Evolutionary conservation across 2,113 vertebrate species (phyloP).

Genomic region (Tetrao urogallus): DNA sequence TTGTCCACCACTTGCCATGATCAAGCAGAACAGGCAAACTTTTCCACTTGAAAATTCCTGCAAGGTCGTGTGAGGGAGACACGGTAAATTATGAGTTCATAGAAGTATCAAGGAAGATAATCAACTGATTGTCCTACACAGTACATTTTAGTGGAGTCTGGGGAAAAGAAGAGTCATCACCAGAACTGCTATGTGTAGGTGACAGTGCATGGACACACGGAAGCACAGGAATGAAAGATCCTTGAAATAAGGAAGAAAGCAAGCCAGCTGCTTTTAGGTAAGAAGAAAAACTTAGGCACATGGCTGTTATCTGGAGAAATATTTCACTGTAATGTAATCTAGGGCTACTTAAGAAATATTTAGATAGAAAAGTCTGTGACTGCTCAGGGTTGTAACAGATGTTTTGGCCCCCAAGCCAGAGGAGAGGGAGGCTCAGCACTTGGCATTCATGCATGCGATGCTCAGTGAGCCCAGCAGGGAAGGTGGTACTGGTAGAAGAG

Average conservation of each 20-base stretch:
- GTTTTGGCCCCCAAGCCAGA: neutral
- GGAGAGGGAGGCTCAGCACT: neutral
- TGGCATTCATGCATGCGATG: neutral
- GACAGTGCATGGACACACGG: neutral
- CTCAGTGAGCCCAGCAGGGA: neutral
- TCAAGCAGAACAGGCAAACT: neutral
- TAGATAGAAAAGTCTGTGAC: neutral
- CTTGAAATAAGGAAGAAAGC: neutral
- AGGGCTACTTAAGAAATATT: neutral
- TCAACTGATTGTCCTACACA: neutral
- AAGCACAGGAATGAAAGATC: neutral
- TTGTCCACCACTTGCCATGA: neutral
- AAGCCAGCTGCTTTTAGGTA: neutral
- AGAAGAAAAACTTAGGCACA: accelerated
- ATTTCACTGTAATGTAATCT: neutral
- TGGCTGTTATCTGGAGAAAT: neutral
- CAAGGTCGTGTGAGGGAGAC: accelerated
- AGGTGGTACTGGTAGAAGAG: neutral
- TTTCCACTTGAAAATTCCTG: neutral
- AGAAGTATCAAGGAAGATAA: neutral
- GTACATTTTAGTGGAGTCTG: neutral
- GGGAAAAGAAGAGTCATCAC: neutral
- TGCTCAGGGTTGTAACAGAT: neutral
- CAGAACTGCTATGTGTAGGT: neutral
- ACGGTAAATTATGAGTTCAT: neutral